Percentiles rank a stretch among this genome's conserved stretches.
phyloP scores from a whole-genome alignment of 1,140 invertebrate genomes.

The Ganaspis sp. region DNA sequence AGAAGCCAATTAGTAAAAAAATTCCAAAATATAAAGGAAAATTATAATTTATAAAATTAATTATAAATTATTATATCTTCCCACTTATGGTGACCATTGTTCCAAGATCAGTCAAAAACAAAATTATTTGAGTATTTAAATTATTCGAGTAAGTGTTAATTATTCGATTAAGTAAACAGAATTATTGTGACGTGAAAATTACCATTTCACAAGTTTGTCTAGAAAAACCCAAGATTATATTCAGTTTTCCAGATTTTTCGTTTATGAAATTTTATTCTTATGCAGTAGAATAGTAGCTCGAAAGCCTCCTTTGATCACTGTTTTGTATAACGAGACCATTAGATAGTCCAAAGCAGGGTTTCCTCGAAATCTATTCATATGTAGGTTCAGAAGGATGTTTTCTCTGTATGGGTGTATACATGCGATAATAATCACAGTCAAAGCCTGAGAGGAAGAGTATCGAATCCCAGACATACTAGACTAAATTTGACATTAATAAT shows the following conservation, averaged over 20 bases:
- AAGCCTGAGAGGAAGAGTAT: constrained; percentile 14
- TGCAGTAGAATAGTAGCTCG: neutral
- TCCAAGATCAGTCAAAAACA: too few relatives aligned
- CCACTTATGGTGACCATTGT: too few relatives aligned
- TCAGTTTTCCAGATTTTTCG: neutral
- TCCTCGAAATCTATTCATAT: neutral
- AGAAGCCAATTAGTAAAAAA: too few relatives aligned
- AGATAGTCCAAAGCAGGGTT: neutral
- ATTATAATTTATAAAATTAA: too few relatives aligned
- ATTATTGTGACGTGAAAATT: neutral
- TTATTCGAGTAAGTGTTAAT: too few relatives aligned
- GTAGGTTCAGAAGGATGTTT: neutral
- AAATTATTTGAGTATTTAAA: too few relatives aligned
- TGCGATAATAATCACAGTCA: constrained; percentile 24
- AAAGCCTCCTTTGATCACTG: neutral
- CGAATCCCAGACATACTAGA: constrained; percentile 10
- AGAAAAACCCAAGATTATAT: neutral
- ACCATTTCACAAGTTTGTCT: neutral
- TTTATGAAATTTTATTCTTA: neutral
- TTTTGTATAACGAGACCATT: neutral
- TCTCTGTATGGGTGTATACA: neutral
- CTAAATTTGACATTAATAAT: constrained; percentile 42
- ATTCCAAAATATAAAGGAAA: too few relatives aligned
- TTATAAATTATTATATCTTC: too few relatives aligned
- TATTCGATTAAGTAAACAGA: too few relatives aligned